Evolutionary conservation across 2,113 vertebrate genomes (phyloP), one percentile per base, ranked within the genome.

Genomic region (Bufo gargarizans): DNA sequence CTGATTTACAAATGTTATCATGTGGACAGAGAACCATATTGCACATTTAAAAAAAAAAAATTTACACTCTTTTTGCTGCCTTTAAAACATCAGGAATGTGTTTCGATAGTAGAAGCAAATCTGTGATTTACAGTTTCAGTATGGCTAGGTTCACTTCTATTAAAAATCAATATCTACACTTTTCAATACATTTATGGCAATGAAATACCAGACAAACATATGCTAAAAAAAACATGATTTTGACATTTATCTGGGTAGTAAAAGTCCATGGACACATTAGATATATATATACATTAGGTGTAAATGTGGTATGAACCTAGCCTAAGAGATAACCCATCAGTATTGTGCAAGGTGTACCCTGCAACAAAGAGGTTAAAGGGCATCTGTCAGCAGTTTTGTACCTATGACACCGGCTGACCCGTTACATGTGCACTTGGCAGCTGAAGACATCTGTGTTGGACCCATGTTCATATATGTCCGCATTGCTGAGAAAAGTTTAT

Each of bases 11-110:
- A 69, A 69, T 69, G 67, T 55, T 45, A 82, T 53, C 17, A 45
- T 77, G 50, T 45, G 58, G 56, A 50, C 4, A 78, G 82, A 78
- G n/a, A 59, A n/a, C 47, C 63, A 53, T 88, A 88, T 84, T 88
- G 81, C 87, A 88, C 87, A 88, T 69, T 88, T 84, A 55, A 12
- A 53, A 33, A 33, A 33, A 33, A 33, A 33, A 33, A 33, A 33
- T 1, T 50, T 83, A 69, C 63, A 83, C 33, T 53, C 22, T 2
- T 6, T 83, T 71, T 17, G 63, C 47, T 55, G 63, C 13, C 63
- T 33, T 14, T 50, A 71, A 84, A 71, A 12, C 65, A 53, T 33
- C 20, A 55, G 82, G 82, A 84, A 71, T 71, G 82, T 84, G 50
- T 69, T 55, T 33, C 55, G n/a, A 53, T 55, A 17, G 49, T 3